Conservation (phyloP, 2,797 vertebrate genomes). For the Rhabdophis nuchalis region DNA sequence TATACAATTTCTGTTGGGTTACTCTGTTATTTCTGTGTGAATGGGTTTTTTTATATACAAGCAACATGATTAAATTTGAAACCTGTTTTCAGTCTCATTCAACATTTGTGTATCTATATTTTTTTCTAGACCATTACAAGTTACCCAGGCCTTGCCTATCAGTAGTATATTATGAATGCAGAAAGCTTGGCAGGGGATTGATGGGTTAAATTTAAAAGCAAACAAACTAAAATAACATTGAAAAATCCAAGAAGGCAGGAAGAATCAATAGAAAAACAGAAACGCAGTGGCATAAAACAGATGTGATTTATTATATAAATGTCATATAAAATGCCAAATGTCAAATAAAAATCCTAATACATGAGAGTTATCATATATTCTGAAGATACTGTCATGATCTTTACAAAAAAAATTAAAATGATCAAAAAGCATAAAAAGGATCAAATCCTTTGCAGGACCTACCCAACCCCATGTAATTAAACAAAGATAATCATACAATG, state of each 20-base stretch:
- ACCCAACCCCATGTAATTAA: background rate
- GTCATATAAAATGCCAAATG: background rate
- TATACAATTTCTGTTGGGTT: background rate
- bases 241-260: background rate
- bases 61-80: background rate
- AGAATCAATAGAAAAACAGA: background rate
- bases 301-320: conserved; percentile 9
- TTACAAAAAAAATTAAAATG: background rate
- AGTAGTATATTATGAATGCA: background rate
- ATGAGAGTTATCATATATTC: background rate
- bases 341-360: background rate
- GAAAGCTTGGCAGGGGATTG: background rate
- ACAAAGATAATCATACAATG: background rate
- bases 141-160: background rate
- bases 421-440: background rate
- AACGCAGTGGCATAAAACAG: background rate
- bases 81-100: conserved; percentile 3
- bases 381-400: background rate
- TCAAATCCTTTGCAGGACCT: background rate
- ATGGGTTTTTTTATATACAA: background rate
- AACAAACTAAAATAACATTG: background rate
- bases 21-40: background rate
- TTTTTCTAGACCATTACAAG: background rate
- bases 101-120: background rate
- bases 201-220: background rate